These are phyloP conservation scores for Rallus limicola DNA, from an alignment of 2,113 vertebrate species.

Conservation along the genomic window DNA sequence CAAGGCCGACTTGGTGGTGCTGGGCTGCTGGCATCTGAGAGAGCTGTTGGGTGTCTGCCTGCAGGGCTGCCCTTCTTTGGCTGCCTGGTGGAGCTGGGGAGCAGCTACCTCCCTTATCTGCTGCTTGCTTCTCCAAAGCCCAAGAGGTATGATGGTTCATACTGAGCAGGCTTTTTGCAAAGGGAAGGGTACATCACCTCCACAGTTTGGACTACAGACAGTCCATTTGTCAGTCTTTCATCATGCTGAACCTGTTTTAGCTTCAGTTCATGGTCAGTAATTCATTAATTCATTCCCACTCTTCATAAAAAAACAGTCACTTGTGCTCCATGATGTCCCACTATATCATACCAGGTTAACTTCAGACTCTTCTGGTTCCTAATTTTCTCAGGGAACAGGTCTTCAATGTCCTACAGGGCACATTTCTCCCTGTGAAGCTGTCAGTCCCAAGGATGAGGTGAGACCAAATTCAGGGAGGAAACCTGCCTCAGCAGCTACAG, in stretches of 20 bases:
- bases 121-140: background rate
- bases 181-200: background rate
- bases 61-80: background rate
- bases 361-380: background rate
- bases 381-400: background rate
- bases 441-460: background rate
- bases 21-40: rapidly evolving
- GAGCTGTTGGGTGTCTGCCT: background rate
- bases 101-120: background rate
- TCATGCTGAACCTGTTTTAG: rapidly evolving
- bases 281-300: background rate
- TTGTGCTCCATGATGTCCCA: rapidly evolving
- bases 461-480: background rate
- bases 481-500: background rate
- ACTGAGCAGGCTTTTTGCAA: background rate
- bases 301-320: background rate
- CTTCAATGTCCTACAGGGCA: background rate
- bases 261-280: background rate
- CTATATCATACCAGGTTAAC: background rate
- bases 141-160: rapidly evolving
- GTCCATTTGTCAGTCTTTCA: background rate
- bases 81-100: background rate
- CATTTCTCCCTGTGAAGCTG: background rate
- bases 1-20: rapidly evolving
- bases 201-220: background rate